A percentile compares a stretch with the other conserved stretches of the same genome.
phyloP scores from a whole-genome alignment of 2,888 invertebrate species.

The Megamerina dolium region DNA sequence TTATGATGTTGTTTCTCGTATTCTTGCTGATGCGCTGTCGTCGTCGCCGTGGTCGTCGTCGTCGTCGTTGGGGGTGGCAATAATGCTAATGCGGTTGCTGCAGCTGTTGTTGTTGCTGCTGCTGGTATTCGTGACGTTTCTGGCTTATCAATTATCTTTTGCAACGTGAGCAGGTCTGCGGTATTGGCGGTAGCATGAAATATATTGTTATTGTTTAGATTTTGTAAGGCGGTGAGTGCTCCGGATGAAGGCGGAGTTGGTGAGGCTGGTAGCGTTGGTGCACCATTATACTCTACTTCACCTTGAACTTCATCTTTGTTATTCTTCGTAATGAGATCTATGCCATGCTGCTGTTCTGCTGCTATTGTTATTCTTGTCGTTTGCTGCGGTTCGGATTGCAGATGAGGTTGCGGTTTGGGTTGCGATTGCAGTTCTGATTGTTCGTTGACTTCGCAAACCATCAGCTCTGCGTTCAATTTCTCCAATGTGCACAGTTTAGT shows the following conservation, averaged over 20 bases:
- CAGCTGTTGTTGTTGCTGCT: not conserved
- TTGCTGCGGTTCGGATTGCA: not conserved
- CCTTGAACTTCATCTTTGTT: no score
- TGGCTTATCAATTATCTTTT: constrained; percentile 24
- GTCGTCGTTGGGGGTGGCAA: constrained; percentile 16
- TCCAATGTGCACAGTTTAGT: constrained; percentile 54
- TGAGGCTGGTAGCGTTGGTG: not conserved
- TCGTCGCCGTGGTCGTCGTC: constrained; percentile 2
- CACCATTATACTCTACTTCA: no score
- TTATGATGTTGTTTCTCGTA: constrained; percentile 4
- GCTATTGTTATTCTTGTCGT: constrained; percentile 9
- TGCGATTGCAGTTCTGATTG: constrained; percentile 1
- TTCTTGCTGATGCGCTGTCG: constrained; percentile 7
- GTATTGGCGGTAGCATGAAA: no score
- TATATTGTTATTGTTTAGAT: no score
- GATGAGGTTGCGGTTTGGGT: not conserved
- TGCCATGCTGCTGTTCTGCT: constrained; percentile 4
- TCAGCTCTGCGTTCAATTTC: constrained; percentile 44
- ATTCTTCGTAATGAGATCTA: no score
- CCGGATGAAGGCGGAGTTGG: no score
- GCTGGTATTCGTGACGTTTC: not conserved
- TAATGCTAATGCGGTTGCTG: constrained; percentile 15
- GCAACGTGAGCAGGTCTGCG: constrained; percentile 21
- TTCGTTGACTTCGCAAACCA: constrained; percentile 2
- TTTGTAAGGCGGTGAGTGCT: no score